phyloP scores from a whole-genome alignment of 2,113 vertebrate species.

The Maccullochella peelii region DNA sequence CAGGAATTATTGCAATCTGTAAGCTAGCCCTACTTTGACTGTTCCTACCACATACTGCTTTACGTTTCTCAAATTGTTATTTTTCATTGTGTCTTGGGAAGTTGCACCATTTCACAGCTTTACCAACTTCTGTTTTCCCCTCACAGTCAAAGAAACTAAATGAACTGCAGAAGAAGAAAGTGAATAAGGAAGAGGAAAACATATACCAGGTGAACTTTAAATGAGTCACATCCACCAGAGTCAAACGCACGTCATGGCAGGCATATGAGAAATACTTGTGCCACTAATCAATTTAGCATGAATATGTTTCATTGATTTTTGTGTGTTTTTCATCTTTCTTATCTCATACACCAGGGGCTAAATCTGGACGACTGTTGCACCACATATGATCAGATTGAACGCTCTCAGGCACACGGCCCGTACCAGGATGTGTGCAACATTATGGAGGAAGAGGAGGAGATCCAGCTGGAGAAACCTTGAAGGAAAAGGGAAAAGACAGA shows the following conservation, averaged over 20 bases:
- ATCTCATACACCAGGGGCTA: constrained; percentile 75
- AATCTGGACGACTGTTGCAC: constrained; percentile 81
- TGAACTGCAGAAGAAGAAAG: constrained; percentile 72
- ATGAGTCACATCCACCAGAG: constrained; percentile 2
- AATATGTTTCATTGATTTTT: constrained; percentile 17
- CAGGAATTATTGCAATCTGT: constrained; percentile 5
- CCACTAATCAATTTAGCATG: not conserved
- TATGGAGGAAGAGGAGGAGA: constrained; percentile 65
- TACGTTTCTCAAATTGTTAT: not conserved
- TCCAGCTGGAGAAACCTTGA: constrained; percentile 84
- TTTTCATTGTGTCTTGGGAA: not conserved
- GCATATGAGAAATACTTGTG: not conserved
- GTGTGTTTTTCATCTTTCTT: constrained; percentile 7
- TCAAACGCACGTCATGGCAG: not conserved
- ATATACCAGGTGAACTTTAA: constrained; percentile 83
- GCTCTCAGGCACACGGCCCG: constrained; percentile 51
- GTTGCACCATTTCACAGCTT: constrained; percentile 4
- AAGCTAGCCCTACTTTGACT: not conserved
- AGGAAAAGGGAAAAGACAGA: not conserved
- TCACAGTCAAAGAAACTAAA: constrained; percentile 71
- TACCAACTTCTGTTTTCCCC: constrained; percentile 5
- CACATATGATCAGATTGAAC: constrained; percentile 82
- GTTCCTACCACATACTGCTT: too few relatives aligned
- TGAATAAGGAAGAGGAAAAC: constrained; percentile 81
- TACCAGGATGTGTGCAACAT: constrained; percentile 82